Base-by-base conservation (phyloP, 2,888 invertebrate species). In the Leptopilina syphax region DNA sequence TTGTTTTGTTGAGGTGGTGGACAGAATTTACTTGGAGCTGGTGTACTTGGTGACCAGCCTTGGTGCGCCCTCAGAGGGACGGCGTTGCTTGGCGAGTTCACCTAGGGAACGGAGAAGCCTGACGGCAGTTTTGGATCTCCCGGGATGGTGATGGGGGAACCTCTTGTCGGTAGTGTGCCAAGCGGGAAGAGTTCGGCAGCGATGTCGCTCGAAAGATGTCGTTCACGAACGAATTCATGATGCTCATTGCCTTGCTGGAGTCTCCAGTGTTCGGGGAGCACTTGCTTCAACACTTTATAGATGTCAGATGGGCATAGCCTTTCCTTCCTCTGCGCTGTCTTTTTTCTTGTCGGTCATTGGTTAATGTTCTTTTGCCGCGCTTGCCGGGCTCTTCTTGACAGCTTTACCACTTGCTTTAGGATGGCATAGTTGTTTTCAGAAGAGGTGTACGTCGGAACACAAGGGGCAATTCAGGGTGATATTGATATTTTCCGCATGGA, bases 101-200 rank as follows among this genome's bases (percentile, higher is more conserved):
- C 34, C 34, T n/a, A n/a, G 2, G 34, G 34, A 34, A 34, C n/a
- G 34, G 34, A 34, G 34, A 34, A 34, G 34, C 34, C 34, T 34
- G 34, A 34, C 34, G 34, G 34, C 34, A 67, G 50, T 76, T 86
- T 86, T 96, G 95, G 13, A 96, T 94, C 84, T 96, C 96, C 78
- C 95, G 92, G 82, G 94, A 95, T n/a, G 0, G 94, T 94, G 87
- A 96, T 93, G 0, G 96, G 96, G 0, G 93, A 94, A 94, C 66
- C 94, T 93, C 89, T 86, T 84, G 82, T 81, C 86, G 84, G 84
- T 85, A 86, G 8, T 86, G 85, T 47, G 86, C 84, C 65, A 87
- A 68, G 10, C 85, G 83, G 2, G 85, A 87, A n/a, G 89, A 86
- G n/a, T 78, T 89, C 89, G 6, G 87, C 86, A 3, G 88, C 89